Evolutionary conservation across 2,888 invertebrate species (phyloP).

Genomic region (Acanthopleura granulata): DNA sequence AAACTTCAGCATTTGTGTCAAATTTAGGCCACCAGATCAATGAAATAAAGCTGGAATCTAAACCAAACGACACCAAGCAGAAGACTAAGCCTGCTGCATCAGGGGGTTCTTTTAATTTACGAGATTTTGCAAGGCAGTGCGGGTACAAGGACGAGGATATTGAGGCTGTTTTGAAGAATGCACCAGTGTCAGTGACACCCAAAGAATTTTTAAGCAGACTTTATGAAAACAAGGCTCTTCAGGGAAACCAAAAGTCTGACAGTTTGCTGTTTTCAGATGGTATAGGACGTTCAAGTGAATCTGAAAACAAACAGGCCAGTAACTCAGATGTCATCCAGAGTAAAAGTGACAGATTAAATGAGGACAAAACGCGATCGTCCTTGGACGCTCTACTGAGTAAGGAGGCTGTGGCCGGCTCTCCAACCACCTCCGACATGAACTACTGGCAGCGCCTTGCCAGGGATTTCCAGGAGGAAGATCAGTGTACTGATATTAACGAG

Average conservation of each 20-base stretch:
- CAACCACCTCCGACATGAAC: neutral
- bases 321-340: neutral
- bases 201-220: slow-evolving; percentile 41
- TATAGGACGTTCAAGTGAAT: neutral
- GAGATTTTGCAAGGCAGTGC: slow-evolving; percentile 35
- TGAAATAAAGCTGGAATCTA: slow-evolving; percentile 1
- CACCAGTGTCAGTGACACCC: slow-evolving; percentile 43
- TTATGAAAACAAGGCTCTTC: neutral
- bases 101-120: neutral
- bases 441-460: slow-evolving; percentile 31
- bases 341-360: neutral
- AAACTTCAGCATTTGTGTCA: neutral
- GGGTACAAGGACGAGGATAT: slow-evolving; percentile 41
- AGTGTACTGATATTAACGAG: slow-evolving; percentile 36
- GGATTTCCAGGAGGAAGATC: slow-evolving; percentile 44
- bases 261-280: neutral
- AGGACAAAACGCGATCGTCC: neutral
- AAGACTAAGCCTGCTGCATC: neutral
- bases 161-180: slow-evolving; percentile 41
- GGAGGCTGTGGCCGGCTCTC: neutral
- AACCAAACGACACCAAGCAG: neutral
- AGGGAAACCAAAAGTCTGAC: neutral
- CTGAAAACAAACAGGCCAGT: neutral
- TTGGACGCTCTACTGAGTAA: neutral
- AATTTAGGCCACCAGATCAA: neutral